phyloP scores from a whole-genome alignment of 2,113 vertebrate species.

The Zapornia atra region DNA sequence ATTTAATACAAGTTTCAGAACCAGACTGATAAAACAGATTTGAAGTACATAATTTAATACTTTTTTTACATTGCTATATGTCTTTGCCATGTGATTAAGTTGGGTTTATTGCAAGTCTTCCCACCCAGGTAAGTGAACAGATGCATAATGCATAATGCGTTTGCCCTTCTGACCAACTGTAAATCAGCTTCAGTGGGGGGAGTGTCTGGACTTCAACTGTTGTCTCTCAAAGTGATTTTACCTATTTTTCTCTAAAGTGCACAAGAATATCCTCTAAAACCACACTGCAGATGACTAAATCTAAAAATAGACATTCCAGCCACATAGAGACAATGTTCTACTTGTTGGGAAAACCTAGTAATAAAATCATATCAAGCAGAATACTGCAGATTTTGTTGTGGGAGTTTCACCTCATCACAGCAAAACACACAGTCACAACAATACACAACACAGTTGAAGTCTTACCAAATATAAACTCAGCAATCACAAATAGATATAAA shows the following conservation, averaged over 20 bases:
- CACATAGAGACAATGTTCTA: background rate
- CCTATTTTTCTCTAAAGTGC: background rate
- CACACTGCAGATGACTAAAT: background rate
- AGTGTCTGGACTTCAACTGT: background rate
- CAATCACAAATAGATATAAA: background rate
- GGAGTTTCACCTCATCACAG: background rate
- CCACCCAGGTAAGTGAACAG: background rate
- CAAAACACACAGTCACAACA: slow-evolving; percentile 6
- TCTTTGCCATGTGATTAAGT: background rate
- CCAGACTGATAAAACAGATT: background rate
- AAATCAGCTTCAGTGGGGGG: background rate
- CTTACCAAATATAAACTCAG: background rate
- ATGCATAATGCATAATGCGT: background rate
- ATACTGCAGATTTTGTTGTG: background rate
- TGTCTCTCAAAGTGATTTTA: background rate
- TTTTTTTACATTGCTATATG: background rate
- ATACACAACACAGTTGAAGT: background rate
- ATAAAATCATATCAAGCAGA: background rate
- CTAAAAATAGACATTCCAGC: background rate
- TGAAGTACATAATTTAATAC: background rate
- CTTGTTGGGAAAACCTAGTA: background rate
- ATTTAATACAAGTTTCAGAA: slow-evolving; percentile 2
- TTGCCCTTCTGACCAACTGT: background rate
- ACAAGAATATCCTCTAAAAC: background rate
- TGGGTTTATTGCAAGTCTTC: background rate